phyloP scores from a whole-genome alignment of 2,888 invertebrate genomes.

The Aporophyla nigra region DNA sequence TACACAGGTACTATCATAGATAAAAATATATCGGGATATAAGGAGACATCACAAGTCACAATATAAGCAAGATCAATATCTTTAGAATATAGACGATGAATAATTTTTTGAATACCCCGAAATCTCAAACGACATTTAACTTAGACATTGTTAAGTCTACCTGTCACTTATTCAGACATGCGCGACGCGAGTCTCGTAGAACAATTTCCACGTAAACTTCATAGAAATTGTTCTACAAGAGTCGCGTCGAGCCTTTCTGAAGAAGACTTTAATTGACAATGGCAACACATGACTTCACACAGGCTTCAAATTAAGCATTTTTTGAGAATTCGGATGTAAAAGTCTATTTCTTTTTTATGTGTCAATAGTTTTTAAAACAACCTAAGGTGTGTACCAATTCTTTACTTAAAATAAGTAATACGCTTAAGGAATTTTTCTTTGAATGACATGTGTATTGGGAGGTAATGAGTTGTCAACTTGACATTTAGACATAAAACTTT shows the following conservation, averaged over 20 bases:
- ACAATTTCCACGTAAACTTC: too few species aligned
- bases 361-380: background rate
- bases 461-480: slow-evolving; percentile 28
- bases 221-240: too few species aligned
- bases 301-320: background rate
- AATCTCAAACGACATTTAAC: background rate
- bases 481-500: slow-evolving; percentile 16
- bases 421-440: background rate
- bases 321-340: background rate
- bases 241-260: too few species aligned
- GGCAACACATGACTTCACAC: background rate
- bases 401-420: background rate
- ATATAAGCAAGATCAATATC: background rate
- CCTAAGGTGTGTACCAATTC: background rate
- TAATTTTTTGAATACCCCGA: too few species aligned
- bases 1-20: background rate
- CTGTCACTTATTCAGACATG: too few species aligned
- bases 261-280: too few species aligned
- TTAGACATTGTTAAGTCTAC: background rate
- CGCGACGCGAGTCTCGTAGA: too few species aligned
- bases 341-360: background rate
- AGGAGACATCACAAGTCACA: background rate
- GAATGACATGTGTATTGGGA: slow-evolving; percentile 20
- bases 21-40: too few species aligned
- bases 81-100: background rate